Conservation (phyloP, 2,113 vertebrate species). For the Bubo scandiacus region DNA sequence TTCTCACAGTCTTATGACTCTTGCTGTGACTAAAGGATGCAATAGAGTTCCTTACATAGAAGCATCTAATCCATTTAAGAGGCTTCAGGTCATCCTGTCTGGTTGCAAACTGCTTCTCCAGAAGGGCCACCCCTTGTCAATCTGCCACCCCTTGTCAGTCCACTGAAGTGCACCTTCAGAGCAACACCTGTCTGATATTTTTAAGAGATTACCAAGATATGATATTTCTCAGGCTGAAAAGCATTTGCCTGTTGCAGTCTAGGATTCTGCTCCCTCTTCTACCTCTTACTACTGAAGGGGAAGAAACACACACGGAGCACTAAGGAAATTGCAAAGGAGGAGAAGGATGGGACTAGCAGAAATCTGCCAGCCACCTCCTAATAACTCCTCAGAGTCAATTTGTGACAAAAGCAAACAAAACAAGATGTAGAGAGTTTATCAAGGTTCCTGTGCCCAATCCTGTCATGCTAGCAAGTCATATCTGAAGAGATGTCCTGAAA, state of each 20-base stretch:
- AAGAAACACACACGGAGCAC: not conserved
- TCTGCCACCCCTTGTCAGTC: not conserved
- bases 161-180: not conserved
- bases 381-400: not conserved
- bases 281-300: not conserved
- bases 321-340: not conserved
- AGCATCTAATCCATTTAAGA: not conserved
- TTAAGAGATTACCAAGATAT: not conserved
- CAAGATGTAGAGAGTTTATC: not conserved
- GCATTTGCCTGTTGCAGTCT: not conserved
- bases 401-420: not conserved
- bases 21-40: not conserved
- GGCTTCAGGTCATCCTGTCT: not conserved
- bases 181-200: not conserved
- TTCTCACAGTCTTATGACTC: not conserved
- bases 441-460: not conserved
- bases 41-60: not conserved
- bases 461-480: not conserved
- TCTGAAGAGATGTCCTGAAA: not conserved
- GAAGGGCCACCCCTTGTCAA: not conserved
- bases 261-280: not conserved
- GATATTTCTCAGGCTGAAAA: not conserved
- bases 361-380: not conserved
- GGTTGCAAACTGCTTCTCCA: not conserved
- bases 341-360: not conserved